Percentiles rank a stretch among this genome's conserved stretches.
Evolutionary conservation across 2,888 invertebrate genomes (phyloP).

Genomic region (Megalurothrips usitatus): DNA sequence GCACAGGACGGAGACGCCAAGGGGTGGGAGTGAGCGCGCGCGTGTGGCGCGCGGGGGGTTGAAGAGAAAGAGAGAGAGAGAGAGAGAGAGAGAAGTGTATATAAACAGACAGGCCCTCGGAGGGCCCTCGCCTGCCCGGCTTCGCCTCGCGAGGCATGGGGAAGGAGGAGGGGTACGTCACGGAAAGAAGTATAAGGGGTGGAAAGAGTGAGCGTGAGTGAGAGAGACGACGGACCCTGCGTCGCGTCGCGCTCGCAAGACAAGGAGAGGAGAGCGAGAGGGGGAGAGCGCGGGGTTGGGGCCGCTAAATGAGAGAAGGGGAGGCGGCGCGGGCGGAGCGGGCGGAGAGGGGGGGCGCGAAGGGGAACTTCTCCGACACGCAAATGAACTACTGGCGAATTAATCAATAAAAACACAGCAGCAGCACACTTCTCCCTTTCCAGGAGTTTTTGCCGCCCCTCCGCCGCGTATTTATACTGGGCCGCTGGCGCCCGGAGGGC

Average conservation of each 20-base stretch:
- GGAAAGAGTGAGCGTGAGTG: not conserved
- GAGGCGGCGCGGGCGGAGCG: not conserved
- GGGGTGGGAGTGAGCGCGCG: not conserved
- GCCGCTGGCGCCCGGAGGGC: too few species aligned
- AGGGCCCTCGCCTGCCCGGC: not conserved
- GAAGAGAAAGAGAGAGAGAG: not conserved
- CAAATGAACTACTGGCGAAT: slow-evolving; percentile 26
- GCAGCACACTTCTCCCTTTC: slow-evolving; percentile 20
- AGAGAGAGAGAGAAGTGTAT: slow-evolving; percentile 12
- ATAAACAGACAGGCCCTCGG: slow-evolving; percentile 23
- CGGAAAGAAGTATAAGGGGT: slow-evolving; percentile 18
- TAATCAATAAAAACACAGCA: slow-evolving; percentile 25
- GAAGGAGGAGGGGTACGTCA: not conserved
- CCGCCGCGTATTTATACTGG: not conserved
- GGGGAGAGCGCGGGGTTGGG: too few species aligned
- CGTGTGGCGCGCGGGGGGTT: not conserved
- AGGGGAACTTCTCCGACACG: slow-evolving; percentile 11
- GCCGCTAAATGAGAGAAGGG: not conserved
- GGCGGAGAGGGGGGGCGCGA: not conserved
- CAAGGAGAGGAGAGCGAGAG: too few species aligned
- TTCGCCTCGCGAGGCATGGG: too few species aligned
- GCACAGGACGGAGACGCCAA: not conserved
- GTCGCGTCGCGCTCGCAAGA: too few species aligned
- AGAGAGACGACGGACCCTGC: not conserved
- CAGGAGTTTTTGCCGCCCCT: not conserved